Evolutionary conservation across 2,113 vertebrate genomes (phyloP).

Genomic region (Salvelinus fontinalis): DNA sequence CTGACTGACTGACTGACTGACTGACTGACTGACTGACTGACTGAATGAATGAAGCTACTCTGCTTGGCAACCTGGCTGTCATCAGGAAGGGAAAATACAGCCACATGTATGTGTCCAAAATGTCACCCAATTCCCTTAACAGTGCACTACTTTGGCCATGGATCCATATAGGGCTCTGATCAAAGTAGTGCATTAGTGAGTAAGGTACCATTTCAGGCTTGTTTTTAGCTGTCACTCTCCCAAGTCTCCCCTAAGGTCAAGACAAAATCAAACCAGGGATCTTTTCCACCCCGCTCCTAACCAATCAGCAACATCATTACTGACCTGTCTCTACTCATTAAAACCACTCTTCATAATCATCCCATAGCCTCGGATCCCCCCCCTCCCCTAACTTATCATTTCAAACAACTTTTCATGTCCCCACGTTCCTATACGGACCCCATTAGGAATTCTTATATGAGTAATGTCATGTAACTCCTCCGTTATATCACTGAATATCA

Average conservation of each 20-base stretch:
- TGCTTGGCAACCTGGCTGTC: not conserved
- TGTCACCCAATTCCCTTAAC: not conserved
- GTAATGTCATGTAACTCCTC: not conserved
- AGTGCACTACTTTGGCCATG: too few relatives aligned
- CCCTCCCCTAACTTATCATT: constrained; percentile 4
- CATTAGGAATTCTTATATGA: too few relatives aligned
- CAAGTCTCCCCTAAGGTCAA: constrained; percentile 43
- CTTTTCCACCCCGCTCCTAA: constrained; percentile 29
- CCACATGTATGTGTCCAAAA: not conserved
- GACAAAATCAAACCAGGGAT: constrained; percentile 53
- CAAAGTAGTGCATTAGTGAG: too few relatives aligned
- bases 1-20: too few relatives aligned
- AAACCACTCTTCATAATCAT: not conserved
- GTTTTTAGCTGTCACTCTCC: constrained; percentile 38
- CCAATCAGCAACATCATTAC: constrained; percentile 54
- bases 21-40: too few relatives aligned
- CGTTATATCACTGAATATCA: not conserved
- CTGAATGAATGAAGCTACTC: too few relatives aligned
- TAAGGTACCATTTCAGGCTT: not conserved
- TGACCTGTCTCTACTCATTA: constrained; percentile 51
- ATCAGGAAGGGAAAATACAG: not conserved
- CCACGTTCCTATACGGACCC: too few relatives aligned
- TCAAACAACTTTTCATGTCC: not conserved
- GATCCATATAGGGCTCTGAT: not conserved
- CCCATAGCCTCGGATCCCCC: not conserved